Conservation (phyloP, 2,113 vertebrate species). For the Mormoops blainvillei region DNA sequence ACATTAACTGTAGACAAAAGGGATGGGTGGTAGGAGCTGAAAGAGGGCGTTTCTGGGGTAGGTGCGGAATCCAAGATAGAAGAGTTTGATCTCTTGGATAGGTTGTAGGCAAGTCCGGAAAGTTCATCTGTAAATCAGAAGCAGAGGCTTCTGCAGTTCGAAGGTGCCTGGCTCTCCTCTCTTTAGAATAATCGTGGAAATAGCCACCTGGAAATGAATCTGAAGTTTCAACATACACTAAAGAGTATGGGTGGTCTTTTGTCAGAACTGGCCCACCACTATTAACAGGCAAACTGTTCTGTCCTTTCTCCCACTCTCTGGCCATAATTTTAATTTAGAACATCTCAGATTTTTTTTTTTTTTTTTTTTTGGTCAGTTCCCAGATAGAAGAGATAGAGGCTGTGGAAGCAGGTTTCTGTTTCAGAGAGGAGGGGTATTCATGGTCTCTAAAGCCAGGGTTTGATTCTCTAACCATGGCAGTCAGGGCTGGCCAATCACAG, state of each 20-base stretch:
- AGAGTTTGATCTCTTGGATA: too few species aligned
- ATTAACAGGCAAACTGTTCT: not conserved
- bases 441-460: not conserved
- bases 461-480: conserved; percentile 16
- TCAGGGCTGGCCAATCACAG: conserved; percentile 46
- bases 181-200: not conserved
- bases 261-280: not conserved
- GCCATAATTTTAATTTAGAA: not conserved
- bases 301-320: not conserved
- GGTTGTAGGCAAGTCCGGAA: not conserved
- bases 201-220: not conserved
- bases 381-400: not conserved
- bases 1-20: too few species aligned
- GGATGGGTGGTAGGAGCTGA: not conserved
- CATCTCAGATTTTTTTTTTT: not conserved
- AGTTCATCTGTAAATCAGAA: not conserved
- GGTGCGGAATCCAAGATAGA: not conserved
- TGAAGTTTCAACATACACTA: not conserved
- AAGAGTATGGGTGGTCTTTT: not conserved
- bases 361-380: not conserved
- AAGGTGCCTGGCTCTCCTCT: not conserved
- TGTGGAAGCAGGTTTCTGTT: not conserved
- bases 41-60: too few species aligned
- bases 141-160: not conserved
- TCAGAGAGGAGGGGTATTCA: not conserved